phyloP scores from a whole-genome alignment of 1,140 invertebrate genomes.

The Leptinotarsa defecta region DNA sequence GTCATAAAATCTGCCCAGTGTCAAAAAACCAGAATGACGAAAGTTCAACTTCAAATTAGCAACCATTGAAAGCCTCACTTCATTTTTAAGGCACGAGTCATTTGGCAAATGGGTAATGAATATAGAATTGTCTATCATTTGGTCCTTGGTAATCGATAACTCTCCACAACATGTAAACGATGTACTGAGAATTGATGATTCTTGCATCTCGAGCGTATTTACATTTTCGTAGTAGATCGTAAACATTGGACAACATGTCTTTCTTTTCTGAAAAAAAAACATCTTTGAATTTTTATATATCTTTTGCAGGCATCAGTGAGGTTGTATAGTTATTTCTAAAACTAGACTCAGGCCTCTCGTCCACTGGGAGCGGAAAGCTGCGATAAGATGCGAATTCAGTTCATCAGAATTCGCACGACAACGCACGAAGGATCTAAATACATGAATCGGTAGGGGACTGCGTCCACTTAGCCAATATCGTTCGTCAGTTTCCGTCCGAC shows the following conservation, averaged over 20 bases:
- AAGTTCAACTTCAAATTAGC: slow-evolving; percentile 20
- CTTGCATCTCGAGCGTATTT: slow-evolving; percentile 23
- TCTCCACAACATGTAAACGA: slow-evolving; percentile 34
- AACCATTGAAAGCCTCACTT: slow-evolving; percentile 15
- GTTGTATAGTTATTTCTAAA: no score
- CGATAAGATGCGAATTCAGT: no score
- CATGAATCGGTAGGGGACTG: no score
- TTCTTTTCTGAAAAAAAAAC: slow-evolving; percentile 5
- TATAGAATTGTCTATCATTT: slow-evolving; percentile 14
- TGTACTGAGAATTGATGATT: slow-evolving; percentile 26
- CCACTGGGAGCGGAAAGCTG: no score
- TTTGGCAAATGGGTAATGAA: neutral
- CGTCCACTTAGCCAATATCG: no score
- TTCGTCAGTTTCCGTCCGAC: no score
- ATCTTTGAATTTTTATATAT: neutral
- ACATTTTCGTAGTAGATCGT: slow-evolving; percentile 34
- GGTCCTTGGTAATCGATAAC: slow-evolving; percentile 18
- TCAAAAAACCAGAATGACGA: slow-evolving; percentile 30
- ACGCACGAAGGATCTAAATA: no score
- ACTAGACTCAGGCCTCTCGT: no score
- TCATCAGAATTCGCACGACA: no score
- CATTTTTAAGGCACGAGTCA: slow-evolving; percentile 22
- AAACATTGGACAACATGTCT: slow-evolving; percentile 23
- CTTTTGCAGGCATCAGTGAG: no score
- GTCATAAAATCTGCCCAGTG: slow-evolving; percentile 21